Conservation (phyloP, 2,888 invertebrate species). For the Odontocerum albicorne region DNA sequence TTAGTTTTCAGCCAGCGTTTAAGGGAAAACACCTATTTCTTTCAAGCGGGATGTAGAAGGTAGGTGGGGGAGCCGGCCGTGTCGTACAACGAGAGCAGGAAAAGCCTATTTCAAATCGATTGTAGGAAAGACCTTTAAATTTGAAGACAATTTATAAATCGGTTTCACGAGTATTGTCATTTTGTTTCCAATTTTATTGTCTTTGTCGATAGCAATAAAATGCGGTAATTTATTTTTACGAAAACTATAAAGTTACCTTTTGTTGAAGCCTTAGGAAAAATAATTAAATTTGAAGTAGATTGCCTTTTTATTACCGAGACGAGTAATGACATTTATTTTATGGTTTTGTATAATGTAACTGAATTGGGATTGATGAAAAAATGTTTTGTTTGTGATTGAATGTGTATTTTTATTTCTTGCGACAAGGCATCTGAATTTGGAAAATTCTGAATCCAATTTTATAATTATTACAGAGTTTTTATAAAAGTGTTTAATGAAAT, state of each 20-base stretch:
- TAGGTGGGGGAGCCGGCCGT: constrained; percentile 13
- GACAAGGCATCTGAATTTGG: no score
- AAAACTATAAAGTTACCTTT: constrained; percentile 17
- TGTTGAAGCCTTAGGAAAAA: constrained; percentile 2
- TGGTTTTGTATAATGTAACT: not conserved
- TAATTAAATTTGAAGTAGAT: constrained; percentile 23
- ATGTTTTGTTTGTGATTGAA: no score
- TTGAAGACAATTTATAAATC: constrained; percentile 35
- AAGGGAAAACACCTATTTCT: constrained; percentile 24
- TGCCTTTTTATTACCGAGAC: constrained; percentile 17
- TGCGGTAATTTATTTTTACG: constrained; percentile 20
- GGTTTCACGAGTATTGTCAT: constrained; percentile 19
- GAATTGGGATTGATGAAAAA: no score
- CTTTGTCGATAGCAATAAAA: constrained; percentile 24
- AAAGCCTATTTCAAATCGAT: constrained; percentile 33
- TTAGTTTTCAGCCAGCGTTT: constrained; percentile 14
- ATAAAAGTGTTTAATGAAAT: no score
- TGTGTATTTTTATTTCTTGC: no score
- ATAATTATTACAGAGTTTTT: no score
- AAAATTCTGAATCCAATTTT: no score
- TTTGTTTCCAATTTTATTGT: constrained; percentile 17
- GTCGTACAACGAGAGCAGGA: constrained; percentile 19
- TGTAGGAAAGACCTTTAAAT: constrained; percentile 35
- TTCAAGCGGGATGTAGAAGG: constrained; percentile 17
- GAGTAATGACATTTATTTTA: not conserved